Conservation (phyloP, 2,888 invertebrate species). For the Cephalotes varians region DNA sequence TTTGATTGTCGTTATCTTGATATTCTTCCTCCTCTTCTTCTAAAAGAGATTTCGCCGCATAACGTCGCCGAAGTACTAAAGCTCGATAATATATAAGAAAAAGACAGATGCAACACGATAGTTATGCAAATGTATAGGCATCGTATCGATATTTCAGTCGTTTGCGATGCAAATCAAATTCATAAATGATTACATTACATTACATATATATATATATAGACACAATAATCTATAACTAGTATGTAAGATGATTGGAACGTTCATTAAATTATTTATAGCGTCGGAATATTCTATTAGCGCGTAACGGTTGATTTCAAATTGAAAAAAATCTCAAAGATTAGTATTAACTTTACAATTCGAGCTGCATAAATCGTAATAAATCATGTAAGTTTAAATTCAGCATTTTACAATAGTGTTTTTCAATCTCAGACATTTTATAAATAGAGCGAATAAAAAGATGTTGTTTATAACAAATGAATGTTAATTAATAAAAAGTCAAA, state of each 20-base stretch:
- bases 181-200: no score
- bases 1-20: conserved; percentile 83
- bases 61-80: conserved; percentile 34
- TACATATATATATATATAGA: not conserved
- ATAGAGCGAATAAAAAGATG: not conserved
- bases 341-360: not conserved
- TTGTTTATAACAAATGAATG: not conserved
- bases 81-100: conserved; percentile 22
- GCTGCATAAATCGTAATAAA: not conserved
- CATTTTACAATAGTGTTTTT: not conserved
- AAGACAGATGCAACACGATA: not conserved
- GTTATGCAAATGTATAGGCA: not conserved
- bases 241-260: not conserved
- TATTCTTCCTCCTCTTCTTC: conserved; percentile 86
- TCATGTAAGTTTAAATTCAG: not conserved
- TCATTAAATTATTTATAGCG: conserved; percentile 23
- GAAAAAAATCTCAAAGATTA: not conserved
- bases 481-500: not conserved
- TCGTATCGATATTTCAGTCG: not conserved
- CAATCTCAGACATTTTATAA: not conserved
- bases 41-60: conserved; percentile 75
- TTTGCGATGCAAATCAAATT: conserved; percentile 11
- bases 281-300: not conserved
- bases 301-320: not conserved
- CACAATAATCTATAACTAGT: not conserved